These are phyloP conservation scores for Rhinoptilus africanus DNA, from an alignment of 2,113 vertebrate species.

Conservation along the genomic window DNA sequence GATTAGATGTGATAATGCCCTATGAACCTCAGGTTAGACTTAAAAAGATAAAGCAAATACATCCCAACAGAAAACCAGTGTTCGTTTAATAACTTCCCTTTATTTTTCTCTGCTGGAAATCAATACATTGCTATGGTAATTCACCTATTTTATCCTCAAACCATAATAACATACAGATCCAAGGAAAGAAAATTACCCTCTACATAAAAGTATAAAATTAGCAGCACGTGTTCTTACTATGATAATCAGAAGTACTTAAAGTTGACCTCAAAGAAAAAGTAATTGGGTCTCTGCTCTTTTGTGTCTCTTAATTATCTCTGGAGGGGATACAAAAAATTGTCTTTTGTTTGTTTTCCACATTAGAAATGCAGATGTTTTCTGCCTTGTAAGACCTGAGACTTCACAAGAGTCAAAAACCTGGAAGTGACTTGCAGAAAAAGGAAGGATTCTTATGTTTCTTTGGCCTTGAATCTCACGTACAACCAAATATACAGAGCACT, in stretches of 20 bases:
- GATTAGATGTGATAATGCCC: neutral
- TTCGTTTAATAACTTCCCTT: neutral
- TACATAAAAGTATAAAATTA: neutral
- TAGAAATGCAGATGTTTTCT: constrained; percentile 22
- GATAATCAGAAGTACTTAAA: constrained; percentile 47
- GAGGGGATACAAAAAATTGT: neutral
- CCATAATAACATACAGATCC: neutral
- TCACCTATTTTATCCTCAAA: constrained; percentile 1
- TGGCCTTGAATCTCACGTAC: neutral
- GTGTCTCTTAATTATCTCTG: constrained; percentile 22
- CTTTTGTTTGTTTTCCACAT: neutral
- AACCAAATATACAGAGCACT: neutral
- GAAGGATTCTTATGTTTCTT: neutral
- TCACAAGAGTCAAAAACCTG: neutral
- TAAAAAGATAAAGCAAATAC: neutral
- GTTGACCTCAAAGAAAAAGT: constrained; percentile 21
- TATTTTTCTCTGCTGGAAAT: constrained; percentile 17
- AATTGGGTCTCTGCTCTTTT: neutral
- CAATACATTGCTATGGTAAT: neutral
- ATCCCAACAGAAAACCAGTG: neutral
- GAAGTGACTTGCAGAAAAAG: neutral
- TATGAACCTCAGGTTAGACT: constrained; percentile 1
- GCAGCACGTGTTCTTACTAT: neutral
- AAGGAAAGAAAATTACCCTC: constrained; percentile 13
- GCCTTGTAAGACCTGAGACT: neutral